These are phyloP conservation scores for Palythoa heliodiscus DNA, from an alignment of 92 coral and sea anemone species.

Conservation along the genomic window DNA sequence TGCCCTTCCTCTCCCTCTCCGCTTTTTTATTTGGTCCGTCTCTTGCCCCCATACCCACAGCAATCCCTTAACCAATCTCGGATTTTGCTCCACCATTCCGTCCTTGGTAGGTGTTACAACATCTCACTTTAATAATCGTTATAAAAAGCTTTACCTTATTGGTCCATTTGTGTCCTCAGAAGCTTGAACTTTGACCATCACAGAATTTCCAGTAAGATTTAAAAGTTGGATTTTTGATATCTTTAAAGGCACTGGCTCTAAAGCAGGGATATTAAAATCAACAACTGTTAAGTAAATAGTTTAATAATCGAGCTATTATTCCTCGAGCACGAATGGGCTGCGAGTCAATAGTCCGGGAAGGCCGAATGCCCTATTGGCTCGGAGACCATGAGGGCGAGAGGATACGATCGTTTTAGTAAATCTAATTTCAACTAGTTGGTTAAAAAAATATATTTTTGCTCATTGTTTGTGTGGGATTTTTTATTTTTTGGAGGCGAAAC, in stretches of 20 bases:
- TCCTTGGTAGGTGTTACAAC: not conserved
- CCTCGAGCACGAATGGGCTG: too few species aligned
- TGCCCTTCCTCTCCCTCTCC: too few species aligned
- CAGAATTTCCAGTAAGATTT: slow-evolving; percentile 2
- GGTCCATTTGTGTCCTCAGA: slow-evolving; percentile 21
- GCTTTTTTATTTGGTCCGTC: too few species aligned
- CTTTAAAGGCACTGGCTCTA: slow-evolving; percentile 4
- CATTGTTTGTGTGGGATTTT: too few species aligned
- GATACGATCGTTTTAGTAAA: too few species aligned
- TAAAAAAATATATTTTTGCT: too few species aligned
- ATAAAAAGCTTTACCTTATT: not conserved
- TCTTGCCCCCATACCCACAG: not conserved
- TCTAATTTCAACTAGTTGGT: too few species aligned
- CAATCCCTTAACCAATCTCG: not conserved
- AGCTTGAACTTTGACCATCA: not conserved
- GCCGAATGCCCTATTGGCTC: too few species aligned
- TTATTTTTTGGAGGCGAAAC: too few species aligned
- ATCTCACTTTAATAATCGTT: not conserved
- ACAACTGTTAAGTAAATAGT: not conserved
- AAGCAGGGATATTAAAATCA: not conserved
- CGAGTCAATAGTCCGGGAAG: too few species aligned
- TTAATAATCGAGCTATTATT: too few species aligned
- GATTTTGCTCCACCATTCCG: not conserved
- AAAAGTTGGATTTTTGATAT: not conserved
- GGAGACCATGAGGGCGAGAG: too few species aligned